Base-by-base conservation (phyloP, 92 coral and sea anemone genomes). In the Pocillopora grandis region DNA sequence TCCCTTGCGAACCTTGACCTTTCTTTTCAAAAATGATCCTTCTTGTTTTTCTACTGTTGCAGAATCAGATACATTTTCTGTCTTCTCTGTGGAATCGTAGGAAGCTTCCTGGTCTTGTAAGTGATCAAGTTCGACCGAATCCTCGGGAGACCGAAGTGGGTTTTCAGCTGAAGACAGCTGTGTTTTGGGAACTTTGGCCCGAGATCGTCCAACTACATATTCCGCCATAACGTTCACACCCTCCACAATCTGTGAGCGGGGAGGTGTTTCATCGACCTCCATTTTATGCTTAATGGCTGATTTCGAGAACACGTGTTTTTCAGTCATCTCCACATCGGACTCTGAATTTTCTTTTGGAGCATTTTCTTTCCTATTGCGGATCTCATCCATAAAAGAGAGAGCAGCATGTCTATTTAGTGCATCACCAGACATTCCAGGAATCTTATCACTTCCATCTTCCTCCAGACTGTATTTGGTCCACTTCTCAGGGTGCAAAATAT, bases 391-490 rank as follows among this genome's bases (percentile, higher is more conserved):
- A 87, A 96, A 96, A 13, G 96, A 88, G 15, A 89, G 75, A 42
- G 98, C 98, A 16, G 91, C 92, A 37, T 96, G 94, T 72, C 76
- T 92, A 68, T 96, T 96, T 18, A 92, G 72, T 16, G 87, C 93
- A 73, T 94, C 89, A 5, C 94, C 93, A 70, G 74, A 87, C 77
- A 94, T 27, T 23, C 98, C 93, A n/a, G 77, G 76, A 58, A 75
- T 72, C 17, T 67, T 75, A 56, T 92, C 95, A 52, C 90, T 87
- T 2, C 95, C 98, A 75, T 94, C 98, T 52, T 92, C 93, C 67
- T 91, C 93, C 58, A 96, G 76, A 59, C 95, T 93, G 74, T 96
- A 96, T 64, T 96, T 92, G 48, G 90, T 94, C 98, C 98, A 96
- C 71, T 90, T 96, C 36, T 90, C 91, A 2, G 98, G 98, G 68